Evolutionary conservation across 2,888 invertebrate genomes (phyloP).

Genomic region (Aleiodes leptofemur): DNA sequence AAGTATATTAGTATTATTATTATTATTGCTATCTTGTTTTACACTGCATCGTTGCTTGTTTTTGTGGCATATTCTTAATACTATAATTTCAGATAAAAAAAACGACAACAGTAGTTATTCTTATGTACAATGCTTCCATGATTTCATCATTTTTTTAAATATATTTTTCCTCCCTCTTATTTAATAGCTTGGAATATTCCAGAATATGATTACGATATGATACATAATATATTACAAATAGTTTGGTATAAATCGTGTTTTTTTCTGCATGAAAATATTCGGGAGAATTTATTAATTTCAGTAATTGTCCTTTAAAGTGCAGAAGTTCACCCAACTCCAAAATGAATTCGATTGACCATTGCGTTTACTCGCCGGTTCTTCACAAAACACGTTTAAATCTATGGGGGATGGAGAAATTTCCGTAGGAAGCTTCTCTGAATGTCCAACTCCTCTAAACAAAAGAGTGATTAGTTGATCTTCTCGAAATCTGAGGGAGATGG

Average conservation of each 20-base stretch:
- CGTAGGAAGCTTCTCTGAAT: too few relatives aligned
- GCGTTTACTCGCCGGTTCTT: too few relatives aligned
- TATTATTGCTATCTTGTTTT: slow-evolving; percentile 49
- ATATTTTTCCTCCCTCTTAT: slow-evolving; percentile 38
- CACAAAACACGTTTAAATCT: too few relatives aligned
- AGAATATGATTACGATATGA: slow-evolving; percentile 56
- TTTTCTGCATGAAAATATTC: background rate
- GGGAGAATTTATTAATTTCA: background rate
- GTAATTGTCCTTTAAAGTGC: background rate
- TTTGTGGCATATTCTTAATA: slow-evolving; percentile 18
- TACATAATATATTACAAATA: slow-evolving; percentile 65
- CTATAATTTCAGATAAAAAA: slow-evolving; percentile 17
- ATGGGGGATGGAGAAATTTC: too few relatives aligned
- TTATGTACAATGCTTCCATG: slow-evolving; percentile 40
- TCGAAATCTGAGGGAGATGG: too few relatives aligned
- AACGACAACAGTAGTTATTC: slow-evolving; percentile 37
- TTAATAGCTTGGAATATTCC: background rate
- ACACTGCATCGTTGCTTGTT: slow-evolving; percentile 23
- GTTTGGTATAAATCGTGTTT: slow-evolving; percentile 51
- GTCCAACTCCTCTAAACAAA: too few relatives aligned
- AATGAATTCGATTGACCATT: too few relatives aligned
- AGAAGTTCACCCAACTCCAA: background rate
- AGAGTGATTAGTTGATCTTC: too few relatives aligned
- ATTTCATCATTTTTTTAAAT: slow-evolving; percentile 16
- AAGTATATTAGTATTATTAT: slow-evolving; percentile 49